Evolutionary conservation across 2,888 invertebrate genomes (phyloP).

Genomic region (Eupithecia centaureata): DNA sequence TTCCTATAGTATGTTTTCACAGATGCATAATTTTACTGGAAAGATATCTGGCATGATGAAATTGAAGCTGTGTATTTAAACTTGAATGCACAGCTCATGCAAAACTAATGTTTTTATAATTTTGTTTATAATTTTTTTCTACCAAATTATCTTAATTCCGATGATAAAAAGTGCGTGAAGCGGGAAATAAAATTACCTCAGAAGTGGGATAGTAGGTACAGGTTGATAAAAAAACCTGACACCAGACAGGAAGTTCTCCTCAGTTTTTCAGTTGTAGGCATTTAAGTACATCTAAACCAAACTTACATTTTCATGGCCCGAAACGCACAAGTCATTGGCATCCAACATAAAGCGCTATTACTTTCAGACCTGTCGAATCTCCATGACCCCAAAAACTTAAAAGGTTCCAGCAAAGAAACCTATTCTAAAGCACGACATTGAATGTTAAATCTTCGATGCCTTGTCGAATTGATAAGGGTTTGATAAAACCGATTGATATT

Average conservation of each 20-base stretch:
- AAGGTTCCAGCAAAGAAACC: slow-evolving; percentile 2
- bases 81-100: neutral
- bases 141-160: too few species aligned
- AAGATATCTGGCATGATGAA: neutral
- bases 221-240: too few species aligned
- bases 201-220: too few species aligned
- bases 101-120: neutral
- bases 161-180: too few species aligned
- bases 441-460: slow-evolving; percentile 21
- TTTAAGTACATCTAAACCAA: too few species aligned
- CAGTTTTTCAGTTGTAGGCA: too few species aligned
- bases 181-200: too few species aligned
- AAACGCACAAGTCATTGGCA: too few species aligned
- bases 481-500: slow-evolving; percentile 30
- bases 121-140: too few species aligned
- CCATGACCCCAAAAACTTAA: slow-evolving; percentile 1
- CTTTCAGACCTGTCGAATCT: neutral
- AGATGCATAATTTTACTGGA: neutral
- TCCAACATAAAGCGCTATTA: too few species aligned
- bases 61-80: neutral
- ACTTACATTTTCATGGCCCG: too few species aligned
- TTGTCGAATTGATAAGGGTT: slow-evolving; percentile 35
- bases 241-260: too few species aligned
- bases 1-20: neutral
- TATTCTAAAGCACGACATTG: slow-evolving; percentile 8